Percentiles rank a stretch among this genome's conserved stretches.
Evolutionary conservation across 2,797 vertebrate genomes (phyloP).

Genomic region (Chloroceryle inda): DNA sequence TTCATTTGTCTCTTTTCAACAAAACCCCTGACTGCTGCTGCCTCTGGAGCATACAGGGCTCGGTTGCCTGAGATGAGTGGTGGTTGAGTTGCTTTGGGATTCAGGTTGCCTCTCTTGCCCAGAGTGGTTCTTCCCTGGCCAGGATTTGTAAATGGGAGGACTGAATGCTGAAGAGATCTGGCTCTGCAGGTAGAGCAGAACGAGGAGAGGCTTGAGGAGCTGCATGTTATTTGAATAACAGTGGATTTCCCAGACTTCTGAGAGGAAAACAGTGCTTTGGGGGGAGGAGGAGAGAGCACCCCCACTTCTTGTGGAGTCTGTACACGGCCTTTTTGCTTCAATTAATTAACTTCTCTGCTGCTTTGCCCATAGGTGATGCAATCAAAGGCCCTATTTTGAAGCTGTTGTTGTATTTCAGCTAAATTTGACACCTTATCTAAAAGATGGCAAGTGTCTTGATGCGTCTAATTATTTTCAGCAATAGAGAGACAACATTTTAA

Average conservation of each 20-base stretch:
- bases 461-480: neutral
- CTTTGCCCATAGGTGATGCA: neutral
- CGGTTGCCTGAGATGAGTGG: neutral
- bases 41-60: neutral
- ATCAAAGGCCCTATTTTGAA: neutral
- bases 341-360: neutral
- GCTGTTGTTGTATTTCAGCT: neutral
- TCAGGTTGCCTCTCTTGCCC: neutral
- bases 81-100: neutral
- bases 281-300: neutral
- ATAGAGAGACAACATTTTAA: neutral
- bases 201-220: neutral
- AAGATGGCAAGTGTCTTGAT: neutral
- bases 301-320: neutral
- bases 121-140: neutral
- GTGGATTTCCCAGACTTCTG: neutral
- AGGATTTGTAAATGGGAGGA: neutral
- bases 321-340: neutral
- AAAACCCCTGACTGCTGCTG: neutral
- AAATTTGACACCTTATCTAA: neutral
- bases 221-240: rapidly evolving
- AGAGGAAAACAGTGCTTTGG: neutral
- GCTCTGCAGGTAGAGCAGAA: neutral
- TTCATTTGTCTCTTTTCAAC: neutral
- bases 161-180: neutral